Conservation (phyloP, 2,113 vertebrate genomes). For the Rhadina sibilatrix region DNA sequence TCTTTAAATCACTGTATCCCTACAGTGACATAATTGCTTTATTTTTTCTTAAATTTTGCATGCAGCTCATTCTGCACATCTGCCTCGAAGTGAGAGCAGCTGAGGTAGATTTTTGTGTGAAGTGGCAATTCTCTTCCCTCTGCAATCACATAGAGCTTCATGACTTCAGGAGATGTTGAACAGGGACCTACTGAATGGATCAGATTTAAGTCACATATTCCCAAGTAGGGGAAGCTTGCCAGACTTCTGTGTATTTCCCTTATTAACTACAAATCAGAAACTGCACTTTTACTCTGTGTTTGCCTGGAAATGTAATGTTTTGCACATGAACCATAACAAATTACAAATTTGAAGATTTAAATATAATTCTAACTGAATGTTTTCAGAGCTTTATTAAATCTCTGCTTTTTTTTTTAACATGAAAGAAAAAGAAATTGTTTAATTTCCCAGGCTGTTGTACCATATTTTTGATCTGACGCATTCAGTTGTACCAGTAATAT, state of each 20-base stretch:
- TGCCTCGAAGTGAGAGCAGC: not conserved
- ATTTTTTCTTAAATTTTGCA: constrained; percentile 16
- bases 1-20: not conserved
- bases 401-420: not conserved
- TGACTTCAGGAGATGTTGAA: not conserved
- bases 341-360: not conserved
- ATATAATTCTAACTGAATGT: not conserved
- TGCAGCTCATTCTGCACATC: not conserved
- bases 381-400: not conserved
- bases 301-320: not conserved
- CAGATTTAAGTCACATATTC: not conserved
- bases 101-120: not conserved
- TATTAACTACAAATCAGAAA: not conserved
- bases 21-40: not conserved
- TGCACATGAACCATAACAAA: not conserved
- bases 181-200: not conserved
- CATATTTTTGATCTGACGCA: not conserved
- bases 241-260: not conserved
- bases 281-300: not conserved
- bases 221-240: not conserved
- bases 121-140: not conserved
- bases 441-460: not conserved
- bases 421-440: not conserved
- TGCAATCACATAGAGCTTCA: not conserved
- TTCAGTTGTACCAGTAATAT: not conserved